Percentiles rank a stretch among this genome's conserved stretches.
Conservation (phyloP, 1,140 invertebrate genomes). For the Ips typographus region DNA sequence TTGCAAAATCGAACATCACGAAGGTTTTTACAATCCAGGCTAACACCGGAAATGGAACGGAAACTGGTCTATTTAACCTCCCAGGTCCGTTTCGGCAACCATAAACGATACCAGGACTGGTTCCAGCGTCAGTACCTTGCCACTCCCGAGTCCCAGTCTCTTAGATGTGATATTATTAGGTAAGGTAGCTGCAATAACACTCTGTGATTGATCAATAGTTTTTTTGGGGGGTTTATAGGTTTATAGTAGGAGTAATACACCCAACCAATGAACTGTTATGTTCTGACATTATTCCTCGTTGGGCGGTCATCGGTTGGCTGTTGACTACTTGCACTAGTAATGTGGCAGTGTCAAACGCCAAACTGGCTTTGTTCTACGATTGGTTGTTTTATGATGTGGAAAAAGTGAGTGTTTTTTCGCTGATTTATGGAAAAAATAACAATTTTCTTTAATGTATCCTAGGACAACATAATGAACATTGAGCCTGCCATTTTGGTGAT, state of each 20-base stretch:
- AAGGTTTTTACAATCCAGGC: constrained; percentile 84
- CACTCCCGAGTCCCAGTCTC: constrained; percentile 94
- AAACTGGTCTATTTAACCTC: constrained; percentile 92
- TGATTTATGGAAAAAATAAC: background rate
- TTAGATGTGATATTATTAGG: constrained; percentile 93
- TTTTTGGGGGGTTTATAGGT: constrained; percentile 50
- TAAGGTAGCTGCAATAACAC: background rate
- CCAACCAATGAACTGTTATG: constrained; percentile 95
- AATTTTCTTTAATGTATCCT: constrained; percentile 3
- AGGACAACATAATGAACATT: constrained; percentile 98
- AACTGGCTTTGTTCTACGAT: constrained; percentile 95
- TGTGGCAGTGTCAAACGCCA: constrained; percentile 92
- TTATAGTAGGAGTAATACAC: constrained; percentile 97
- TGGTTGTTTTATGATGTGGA: constrained; percentile 96
- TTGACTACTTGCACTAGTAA: constrained; percentile 94
- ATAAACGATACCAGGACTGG: constrained; percentile 98
- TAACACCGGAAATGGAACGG: constrained; percentile 97
- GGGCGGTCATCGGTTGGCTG: constrained; percentile 98
- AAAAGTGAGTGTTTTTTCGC: constrained; percentile 54
- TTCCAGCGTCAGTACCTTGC: constrained; percentile 96
- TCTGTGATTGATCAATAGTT: background rate
- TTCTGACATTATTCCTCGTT: constrained; percentile 97
- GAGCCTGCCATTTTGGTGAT: constrained; percentile 98
- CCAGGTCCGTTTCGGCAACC: constrained; percentile 93
- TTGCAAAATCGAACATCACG: constrained; percentile 87